Evolutionary conservation across 2,888 invertebrate species (phyloP), one percentile per base, ranked within the genome.

Genomic region (Callosobruchus maculatus): DNA sequence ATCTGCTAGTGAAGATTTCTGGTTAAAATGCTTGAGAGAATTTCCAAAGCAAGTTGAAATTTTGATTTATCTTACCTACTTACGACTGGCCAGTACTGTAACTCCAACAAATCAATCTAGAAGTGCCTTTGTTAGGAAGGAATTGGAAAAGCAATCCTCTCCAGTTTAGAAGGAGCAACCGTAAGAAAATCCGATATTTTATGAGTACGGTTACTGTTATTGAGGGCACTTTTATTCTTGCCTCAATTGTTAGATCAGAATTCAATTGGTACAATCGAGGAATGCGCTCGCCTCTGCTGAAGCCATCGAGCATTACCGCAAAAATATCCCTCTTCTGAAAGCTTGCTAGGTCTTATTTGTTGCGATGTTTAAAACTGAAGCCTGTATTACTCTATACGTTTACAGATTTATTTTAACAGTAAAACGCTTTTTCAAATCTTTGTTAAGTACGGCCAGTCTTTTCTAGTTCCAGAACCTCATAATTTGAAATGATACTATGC

Each of bases 231-330:
- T 76, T 75, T 75, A 77, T 77, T 75, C 76, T 73, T 71, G 71
- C 75, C 76, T 71, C 76, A 73, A 77, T 75, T 75, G 77, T 71
- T 31, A 71, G 74, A 74, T 77, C 76, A 74, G 73, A 77, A 77
- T 77, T 77, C 77, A 77, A 77, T 77, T 74, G 76, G 71, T 74
- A 7, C 1, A 49, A 75, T 75, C 68, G 68, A 74, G 70, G 72
- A 74, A 72, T 74, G 73, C 68, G 74, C 70, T 71, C 67, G 71
- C 22, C 66, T 69, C 71, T 73, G 74, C 72, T 76, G 74, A 69
- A 70, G 70, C 75, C 75, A 77, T 73, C 70, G 75, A 74, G 74
- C 74, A 74, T 49, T 49, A 3, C 49, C 49, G 49, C 49, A 49
- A 49, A n/a, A 49, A 18, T 49, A 49, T 49, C 18, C 49, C 49